Percentiles rank a stretch among this genome's conserved stretches.
These are phyloP conservation scores for Danio tinwini DNA, from an alignment of 2,797 vertebrate species.

Conservation along the genomic window DNA sequence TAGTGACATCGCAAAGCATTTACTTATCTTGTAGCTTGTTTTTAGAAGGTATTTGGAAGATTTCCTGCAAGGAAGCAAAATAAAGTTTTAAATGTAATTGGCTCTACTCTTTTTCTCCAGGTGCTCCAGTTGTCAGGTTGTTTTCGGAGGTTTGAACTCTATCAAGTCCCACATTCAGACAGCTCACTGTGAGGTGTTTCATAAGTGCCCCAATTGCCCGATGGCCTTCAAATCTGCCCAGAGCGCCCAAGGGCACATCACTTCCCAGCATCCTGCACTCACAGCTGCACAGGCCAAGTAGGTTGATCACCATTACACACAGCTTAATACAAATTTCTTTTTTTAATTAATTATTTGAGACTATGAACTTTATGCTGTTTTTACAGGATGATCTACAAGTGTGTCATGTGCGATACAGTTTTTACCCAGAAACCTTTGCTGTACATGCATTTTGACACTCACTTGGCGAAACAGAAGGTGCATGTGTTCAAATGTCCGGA, in stretches of 20 bases:
- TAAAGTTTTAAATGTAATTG: not conserved
- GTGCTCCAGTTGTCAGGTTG: constrained; percentile 94
- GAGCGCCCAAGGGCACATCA: constrained; percentile 92
- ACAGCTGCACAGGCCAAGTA: constrained; percentile 88
- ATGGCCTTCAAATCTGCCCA: constrained; percentile 98
- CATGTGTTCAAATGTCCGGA: constrained; percentile 95
- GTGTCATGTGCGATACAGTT: constrained; percentile 97
- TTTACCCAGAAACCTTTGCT: constrained; percentile 94
- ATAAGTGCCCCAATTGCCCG: constrained; percentile 96
- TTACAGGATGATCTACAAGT: constrained; percentile 93
- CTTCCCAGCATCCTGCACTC: constrained; percentile 88
- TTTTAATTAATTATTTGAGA: not conserved
- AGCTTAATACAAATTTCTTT: not conserved
- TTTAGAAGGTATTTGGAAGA: too few species aligned
- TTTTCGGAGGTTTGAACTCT: constrained; percentile 93
- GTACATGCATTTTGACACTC: constrained; percentile 91
- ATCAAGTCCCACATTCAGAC: constrained; percentile 98
- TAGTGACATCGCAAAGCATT: not conserved
- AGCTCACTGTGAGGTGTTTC: constrained; percentile 95
- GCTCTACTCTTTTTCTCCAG: constrained; percentile 72
- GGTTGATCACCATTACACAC: constrained; percentile 40
- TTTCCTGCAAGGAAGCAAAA: not conserved
- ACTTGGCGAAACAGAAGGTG: constrained; percentile 92
- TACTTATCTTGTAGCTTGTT: too few species aligned
- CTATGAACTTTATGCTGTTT: not conserved